phyloP scores from a whole-genome alignment of 2,797 vertebrate species.

The Brachyalestes nurse region DNA sequence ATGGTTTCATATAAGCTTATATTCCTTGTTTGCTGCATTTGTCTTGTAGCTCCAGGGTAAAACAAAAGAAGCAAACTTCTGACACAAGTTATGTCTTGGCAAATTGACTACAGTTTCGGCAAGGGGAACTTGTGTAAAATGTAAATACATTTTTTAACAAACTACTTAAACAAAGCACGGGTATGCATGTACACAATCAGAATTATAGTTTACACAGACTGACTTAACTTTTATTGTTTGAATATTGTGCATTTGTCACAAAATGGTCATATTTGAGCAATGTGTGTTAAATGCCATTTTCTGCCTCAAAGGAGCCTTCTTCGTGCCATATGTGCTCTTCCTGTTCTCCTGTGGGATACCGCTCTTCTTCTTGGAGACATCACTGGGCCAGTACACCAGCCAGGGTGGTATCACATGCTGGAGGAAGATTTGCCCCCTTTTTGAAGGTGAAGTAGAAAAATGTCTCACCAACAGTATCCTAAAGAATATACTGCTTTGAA shows the following conservation, averaged over 20 bases:
- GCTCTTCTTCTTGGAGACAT: constrained; percentile 80
- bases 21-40: not conserved
- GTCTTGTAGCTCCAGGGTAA: not conserved
- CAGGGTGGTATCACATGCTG: constrained; percentile 81
- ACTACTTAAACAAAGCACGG: not conserved
- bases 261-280: not conserved
- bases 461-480: not conserved
- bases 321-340: constrained; percentile 81
- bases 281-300: constrained; percentile 4
- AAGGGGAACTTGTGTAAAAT: not conserved
- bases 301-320: constrained; percentile 73
- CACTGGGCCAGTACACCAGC: constrained; percentile 81
- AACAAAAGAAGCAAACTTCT: not conserved
- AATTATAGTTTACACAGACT: not conserved
- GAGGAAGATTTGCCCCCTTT: constrained; percentile 80
- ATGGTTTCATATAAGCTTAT: not conserved
- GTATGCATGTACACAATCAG: constrained; percentile 5
- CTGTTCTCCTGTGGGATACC: constrained; percentile 80
- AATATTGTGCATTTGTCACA: not conserved
- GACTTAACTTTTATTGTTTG: not conserved
- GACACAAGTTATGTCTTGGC: not conserved
- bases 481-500: no score
- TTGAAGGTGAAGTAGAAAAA: constrained; percentile 70
- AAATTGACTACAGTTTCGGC: not conserved
- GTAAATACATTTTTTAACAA: not conserved